Evolutionary conservation across 2,797 vertebrate species (phyloP), one percentile per base, ranked within the genome.

Genomic region (Melanitta fusca): DNA sequence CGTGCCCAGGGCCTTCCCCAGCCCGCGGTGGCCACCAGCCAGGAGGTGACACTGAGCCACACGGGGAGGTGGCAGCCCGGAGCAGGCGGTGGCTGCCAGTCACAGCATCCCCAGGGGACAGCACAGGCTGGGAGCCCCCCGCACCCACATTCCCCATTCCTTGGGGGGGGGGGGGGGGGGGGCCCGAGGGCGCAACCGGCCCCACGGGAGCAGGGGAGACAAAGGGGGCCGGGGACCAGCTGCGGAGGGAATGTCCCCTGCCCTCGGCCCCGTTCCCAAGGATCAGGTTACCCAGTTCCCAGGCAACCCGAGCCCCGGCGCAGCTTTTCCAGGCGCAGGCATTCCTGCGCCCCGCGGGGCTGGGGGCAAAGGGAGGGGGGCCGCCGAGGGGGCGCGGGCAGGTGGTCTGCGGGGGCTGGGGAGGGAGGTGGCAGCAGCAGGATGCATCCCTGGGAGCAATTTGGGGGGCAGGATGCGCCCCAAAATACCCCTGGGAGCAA

Each of bases 231-330:
- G 6, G 74, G 94, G 95, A 87, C 92, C 96, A 96, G 96, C 96
- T 96, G 95, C 95, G 85, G 95, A 60, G 24, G 86, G 94, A 96
- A 96, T 92, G 91, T 95, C 89, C 93, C 96, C 80, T 92, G 90
- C 91, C 96, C 83, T 68, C 85, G 78, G 95, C 93, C 94, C 80
- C 91, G 77, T 90, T 96, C 96, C 91, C 95, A 96, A 77, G 92
- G 95, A 93, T 97, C 95, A 91, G 93, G 86, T 97, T 97, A 83
- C 96, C 80, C 91, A 85, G 96, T 97, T 97, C 96, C 97, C 96
- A 95, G 92, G 96, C 95, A 97, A 96, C 92, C 89, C 93, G 68
- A 91, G 91, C 80, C 88, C 70, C 70, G 43, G 91, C 65, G 65
- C 24, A 88, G 57, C 87, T 89, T 79, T 53, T 72, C 72, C 89